These are phyloP conservation scores for Amphipoea lucens DNA, from an alignment of 2,888 invertebrate genomes.

Conservation along the genomic window DNA sequence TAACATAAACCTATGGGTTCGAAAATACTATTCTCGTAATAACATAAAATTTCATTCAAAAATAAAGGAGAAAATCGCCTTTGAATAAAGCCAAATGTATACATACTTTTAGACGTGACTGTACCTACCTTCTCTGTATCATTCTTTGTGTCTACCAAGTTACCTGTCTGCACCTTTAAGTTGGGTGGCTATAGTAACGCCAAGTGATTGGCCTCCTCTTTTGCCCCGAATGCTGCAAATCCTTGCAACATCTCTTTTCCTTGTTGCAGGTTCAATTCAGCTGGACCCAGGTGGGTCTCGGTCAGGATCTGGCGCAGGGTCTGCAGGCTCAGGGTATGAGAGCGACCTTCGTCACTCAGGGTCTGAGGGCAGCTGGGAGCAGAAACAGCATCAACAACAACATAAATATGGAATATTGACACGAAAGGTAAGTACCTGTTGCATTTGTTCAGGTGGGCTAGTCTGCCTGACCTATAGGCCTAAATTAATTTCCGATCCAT, in stretches of 20 bases:
- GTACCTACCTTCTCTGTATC: no score
- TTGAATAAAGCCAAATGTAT: no score
- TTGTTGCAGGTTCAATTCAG: constrained; percentile 78
- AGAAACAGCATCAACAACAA: constrained; percentile 77
- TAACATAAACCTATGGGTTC: no score
- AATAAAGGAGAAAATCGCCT: no score
- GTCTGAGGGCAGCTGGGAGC: constrained; percentile 85
- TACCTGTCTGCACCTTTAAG: not conserved
- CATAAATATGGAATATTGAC: constrained; percentile 85
- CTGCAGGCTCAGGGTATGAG: constrained; percentile 90
- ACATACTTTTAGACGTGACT: no score
- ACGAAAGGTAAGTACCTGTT: constrained; percentile 76
- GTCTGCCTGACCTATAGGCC: no score
- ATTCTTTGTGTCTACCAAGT: not conserved
- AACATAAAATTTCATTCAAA: no score
- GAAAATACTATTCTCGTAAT: no score
- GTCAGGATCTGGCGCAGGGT: constrained; percentile 84
- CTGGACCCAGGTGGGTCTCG: constrained; percentile 79
- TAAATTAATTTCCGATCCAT: no score
- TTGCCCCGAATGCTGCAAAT: not conserved
- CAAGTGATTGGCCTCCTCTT: not conserved
- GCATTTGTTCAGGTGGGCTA: no score
- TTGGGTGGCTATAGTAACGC: not conserved
- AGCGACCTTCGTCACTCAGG: constrained; percentile 88
- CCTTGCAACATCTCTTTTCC: not conserved